A percentile compares a stretch with the other conserved stretches of the same genome.
Conservation (phyloP, 2,113 vertebrate species). For the Elachura formosa region DNA sequence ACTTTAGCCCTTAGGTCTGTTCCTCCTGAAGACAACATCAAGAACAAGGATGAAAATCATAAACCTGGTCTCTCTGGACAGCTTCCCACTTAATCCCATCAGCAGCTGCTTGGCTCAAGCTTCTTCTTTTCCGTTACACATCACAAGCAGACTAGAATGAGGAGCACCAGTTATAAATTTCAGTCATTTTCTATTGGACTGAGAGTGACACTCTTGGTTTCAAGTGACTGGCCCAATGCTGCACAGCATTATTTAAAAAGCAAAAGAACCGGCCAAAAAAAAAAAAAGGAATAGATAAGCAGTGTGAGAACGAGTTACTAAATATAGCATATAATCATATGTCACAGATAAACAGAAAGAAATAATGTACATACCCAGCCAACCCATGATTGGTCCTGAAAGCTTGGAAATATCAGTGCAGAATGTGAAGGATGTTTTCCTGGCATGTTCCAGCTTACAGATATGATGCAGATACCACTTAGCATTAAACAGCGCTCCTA, state of each 20-base stretch:
- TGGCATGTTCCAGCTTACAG: slow-evolving; percentile 31
- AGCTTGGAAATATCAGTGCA: not conserved
- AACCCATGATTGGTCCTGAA: slow-evolving; percentile 22
- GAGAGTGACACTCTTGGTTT: not conserved
- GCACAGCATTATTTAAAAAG: not conserved
- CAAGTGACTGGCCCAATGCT: not conserved
- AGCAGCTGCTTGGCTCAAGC: slow-evolving; percentile 48
- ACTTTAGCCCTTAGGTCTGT: not conserved
- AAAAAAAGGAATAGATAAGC: slow-evolving; percentile 29
- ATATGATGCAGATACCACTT: slow-evolving; percentile 42
- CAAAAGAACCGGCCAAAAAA: not conserved
- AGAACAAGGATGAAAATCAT: slow-evolving; percentile 17
- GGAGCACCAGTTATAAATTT: not conserved
- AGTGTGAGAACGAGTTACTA: not conserved
- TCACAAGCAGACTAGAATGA: not conserved
- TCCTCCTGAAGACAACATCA: slow-evolving; percentile 10
- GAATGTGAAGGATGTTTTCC: slow-evolving; percentile 37
- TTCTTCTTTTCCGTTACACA: not conserved
- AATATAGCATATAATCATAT: not conserved
- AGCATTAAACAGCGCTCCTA: slow-evolving; percentile 18
- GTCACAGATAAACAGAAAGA: not conserved
- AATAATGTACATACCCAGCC: not conserved
- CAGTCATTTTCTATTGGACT: slow-evolving; percentile 5
- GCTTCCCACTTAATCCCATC: slow-evolving; percentile 27
- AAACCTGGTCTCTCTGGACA: slow-evolving; percentile 27